phyloP scores from a whole-genome alignment of 2,888 invertebrate genomes.

The Cenopis cana region DNA sequence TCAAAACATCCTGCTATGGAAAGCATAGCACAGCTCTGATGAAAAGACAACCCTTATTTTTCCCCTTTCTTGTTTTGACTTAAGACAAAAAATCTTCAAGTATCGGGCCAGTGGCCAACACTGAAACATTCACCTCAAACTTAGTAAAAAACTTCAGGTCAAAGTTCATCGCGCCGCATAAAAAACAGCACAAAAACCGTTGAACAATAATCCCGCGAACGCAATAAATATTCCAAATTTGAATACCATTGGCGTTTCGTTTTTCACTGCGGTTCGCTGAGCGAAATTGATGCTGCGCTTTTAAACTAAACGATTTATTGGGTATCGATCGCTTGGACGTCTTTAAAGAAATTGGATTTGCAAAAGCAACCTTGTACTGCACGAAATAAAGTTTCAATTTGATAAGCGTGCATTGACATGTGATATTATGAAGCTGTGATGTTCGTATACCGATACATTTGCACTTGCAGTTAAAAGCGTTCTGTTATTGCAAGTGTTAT shows the following conservation, averaged over 20 bases:
- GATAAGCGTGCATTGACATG: background rate
- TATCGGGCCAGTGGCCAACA: too few species aligned
- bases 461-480: conserved; percentile 7
- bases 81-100: too few species aligned
- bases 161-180: conserved; percentile 13
- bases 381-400: background rate
- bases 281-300: conserved; percentile 26
- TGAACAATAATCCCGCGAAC: conserved; percentile 3
- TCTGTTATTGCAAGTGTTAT: conserved; percentile 26
- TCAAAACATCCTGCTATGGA: too few species aligned
- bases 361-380: background rate
- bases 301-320: conserved; percentile 29
- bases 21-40: too few species aligned
- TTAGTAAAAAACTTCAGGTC: background rate
- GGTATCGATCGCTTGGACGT: background rate
- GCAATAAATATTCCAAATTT: conserved; percentile 16
- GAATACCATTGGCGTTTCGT: conserved; percentile 14
- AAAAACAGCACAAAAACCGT: conserved; percentile 20
- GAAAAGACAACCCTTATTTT: too few species aligned
- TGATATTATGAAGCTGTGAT: background rate
- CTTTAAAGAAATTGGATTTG: conserved; percentile 2
- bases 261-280: background rate
- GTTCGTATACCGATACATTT: conserved; percentile 21
- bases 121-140: background rate
- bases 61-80: too few species aligned